Conservation (phyloP, 2,113 vertebrate species). For the Hydrochoerus hydrochaeris region DNA sequence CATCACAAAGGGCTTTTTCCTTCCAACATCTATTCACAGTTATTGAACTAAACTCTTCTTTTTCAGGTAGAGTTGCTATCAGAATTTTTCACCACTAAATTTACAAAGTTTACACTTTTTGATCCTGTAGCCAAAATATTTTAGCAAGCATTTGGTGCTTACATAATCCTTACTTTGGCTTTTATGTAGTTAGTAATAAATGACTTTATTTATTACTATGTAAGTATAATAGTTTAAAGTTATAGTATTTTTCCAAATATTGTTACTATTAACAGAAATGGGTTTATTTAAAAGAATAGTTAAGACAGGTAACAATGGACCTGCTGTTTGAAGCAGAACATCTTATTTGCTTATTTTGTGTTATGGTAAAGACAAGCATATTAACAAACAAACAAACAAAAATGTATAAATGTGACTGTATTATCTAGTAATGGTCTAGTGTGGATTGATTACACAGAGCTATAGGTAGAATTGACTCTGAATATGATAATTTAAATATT, state of each 20-base stretch:
- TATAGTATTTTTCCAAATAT: neutral
- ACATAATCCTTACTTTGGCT: neutral
- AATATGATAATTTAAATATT: constrained; percentile 3
- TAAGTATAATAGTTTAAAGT: neutral
- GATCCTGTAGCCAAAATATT: neutral
- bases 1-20: neutral
- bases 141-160: neutral
- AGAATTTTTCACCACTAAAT: neutral
- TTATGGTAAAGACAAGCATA: neutral
- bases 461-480: neutral
- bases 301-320: neutral
- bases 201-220: neutral
- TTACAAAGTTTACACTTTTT: neutral
- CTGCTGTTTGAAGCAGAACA: neutral
- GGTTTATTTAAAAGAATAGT: neutral
- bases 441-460: neutral
- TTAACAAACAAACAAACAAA: neutral
- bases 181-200: neutral
- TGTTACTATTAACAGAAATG: neutral
- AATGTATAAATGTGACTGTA: neutral
- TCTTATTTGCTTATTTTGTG: neutral
- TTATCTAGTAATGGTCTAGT: neutral
- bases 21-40: neutral
- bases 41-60: neutral
- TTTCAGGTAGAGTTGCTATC: neutral